Evolutionary conservation across 2,888 invertebrate species (phyloP).

Genomic region (Agrilus mali): DNA sequence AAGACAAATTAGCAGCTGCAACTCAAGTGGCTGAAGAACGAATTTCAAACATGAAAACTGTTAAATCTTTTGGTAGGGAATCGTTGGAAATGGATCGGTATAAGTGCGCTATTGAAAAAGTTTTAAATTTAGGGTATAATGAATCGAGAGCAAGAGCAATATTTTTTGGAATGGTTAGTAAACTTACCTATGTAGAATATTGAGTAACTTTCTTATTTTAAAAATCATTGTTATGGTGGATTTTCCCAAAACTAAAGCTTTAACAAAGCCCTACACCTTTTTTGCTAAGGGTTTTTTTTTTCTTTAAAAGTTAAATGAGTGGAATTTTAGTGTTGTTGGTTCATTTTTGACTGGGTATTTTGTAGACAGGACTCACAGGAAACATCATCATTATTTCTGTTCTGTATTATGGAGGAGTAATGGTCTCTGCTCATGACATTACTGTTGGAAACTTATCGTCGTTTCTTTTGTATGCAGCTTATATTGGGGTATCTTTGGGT

Average conservation of each 20-base stretch:
- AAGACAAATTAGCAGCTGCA: constrained; percentile 53
- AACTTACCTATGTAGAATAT: no score
- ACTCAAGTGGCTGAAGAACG: constrained; percentile 79
- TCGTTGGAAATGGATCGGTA: constrained; percentile 60
- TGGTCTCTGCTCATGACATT: constrained; percentile 68
- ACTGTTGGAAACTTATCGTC: constrained; percentile 84
- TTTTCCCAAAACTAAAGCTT: no score
- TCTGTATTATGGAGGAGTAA: constrained; percentile 80
- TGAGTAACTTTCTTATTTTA: no score
- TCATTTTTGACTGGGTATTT: constrained; percentile 6
- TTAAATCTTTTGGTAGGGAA: constrained; percentile 86
- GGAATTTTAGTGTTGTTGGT: no score
- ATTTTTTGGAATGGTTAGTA: constrained; percentile 80
- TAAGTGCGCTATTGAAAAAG: constrained; percentile 49
- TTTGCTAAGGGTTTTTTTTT: no score
- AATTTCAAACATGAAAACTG: constrained; percentile 83
- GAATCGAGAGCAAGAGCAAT: constrained; percentile 78
- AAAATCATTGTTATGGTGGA: no score
- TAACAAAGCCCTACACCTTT: no score
- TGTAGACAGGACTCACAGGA: constrained; percentile 75
- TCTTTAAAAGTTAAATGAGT: no score
- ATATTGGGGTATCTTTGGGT: constrained; percentile 80
- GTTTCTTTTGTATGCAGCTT: constrained; percentile 88
- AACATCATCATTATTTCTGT: constrained; percentile 84
- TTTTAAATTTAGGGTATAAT: constrained; percentile 68